These are phyloP conservation scores for Montipora foliosa DNA, from an alignment of 64 coral and sea anemone species.

Conservation along the genomic window DNA sequence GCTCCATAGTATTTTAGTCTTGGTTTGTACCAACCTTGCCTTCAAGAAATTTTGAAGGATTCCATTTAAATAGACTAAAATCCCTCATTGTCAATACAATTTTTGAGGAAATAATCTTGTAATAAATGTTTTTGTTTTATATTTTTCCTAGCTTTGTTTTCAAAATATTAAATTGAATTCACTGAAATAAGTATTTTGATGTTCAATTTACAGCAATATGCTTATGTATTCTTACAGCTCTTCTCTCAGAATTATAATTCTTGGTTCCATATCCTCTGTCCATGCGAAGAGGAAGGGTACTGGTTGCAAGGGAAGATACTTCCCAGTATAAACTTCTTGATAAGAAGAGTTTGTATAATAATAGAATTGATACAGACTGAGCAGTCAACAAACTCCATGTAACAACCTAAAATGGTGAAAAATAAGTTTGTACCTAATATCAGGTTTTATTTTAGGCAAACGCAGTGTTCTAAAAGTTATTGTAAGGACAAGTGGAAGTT, in stretches of 20 bases:
- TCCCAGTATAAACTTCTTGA: slow-evolving; percentile 99
- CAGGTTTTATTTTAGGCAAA: too few relatives aligned
- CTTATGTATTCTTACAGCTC: slow-evolving; percentile 91
- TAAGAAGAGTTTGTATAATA: slow-evolving; percentile 94
- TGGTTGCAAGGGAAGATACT: slow-evolving; percentile 91
- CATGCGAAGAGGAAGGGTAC: slow-evolving; percentile 86
- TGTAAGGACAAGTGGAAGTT: too few relatives aligned
- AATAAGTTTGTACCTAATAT: not conserved
- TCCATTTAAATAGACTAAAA: too few relatives aligned
- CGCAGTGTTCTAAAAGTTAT: not conserved
- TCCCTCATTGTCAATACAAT: too few relatives aligned
- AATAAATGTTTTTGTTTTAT: too few relatives aligned
- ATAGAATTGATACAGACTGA: slow-evolving; percentile 83
- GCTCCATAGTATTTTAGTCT: too few relatives aligned
- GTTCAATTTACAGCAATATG: slow-evolving; percentile 74
- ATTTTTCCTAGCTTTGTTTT: not conserved
- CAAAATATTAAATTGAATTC: not conserved
- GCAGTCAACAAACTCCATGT: slow-evolving; percentile 86
- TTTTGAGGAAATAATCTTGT: too few relatives aligned
- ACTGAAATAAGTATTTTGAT: not conserved
- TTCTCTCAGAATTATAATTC: slow-evolving; percentile 85
- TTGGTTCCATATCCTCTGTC: slow-evolving; percentile 89
- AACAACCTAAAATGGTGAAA: slow-evolving; percentile 66
- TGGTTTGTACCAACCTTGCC: too few relatives aligned
- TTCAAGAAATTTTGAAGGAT: too few relatives aligned